Base-by-base conservation (phyloP, 2,888 invertebrate species). In the Caenorhabditis sinica region DNA sequence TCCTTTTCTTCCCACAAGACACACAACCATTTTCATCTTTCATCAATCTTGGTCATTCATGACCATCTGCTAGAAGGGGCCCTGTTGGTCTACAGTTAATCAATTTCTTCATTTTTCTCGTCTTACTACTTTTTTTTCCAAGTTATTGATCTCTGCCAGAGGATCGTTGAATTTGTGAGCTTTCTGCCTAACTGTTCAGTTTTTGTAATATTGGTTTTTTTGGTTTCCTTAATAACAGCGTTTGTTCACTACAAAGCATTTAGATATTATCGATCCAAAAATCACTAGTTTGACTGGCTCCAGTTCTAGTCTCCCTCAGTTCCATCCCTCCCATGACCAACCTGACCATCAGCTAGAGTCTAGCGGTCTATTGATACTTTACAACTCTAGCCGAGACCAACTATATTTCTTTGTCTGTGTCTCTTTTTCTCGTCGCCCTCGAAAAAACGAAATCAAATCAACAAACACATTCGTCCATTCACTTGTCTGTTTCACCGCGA, bases 261-360 rank as follows among this genome's bases (percentile, higher is more conserved):
- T n/a, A n/a, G n/a, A n/a, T n/a, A n/a, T n/a, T 33, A 66, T 66
- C 28, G 68, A 51, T 53, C n/a, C 1, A 36, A 20, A 68, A 23
- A 33, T 36, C 68, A 49, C 2, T 28, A 49, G 45, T 28, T 30
- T 65, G 45, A 28, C 49, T 45, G 17, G 30, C 49, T 49, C 45
- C 43, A 30, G 20, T 30, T 63, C 65, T 49, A 49, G 49, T 9
- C 36, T 53, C 33, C n/a, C 33, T 5, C 5, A 36, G 0, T 20
- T 15, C 51, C 23, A 2, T 51, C 15, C 13, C 17, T n/a, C 25
- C 33, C 33, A 30, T 30, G 33, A 33, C n/a, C 30, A 61, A 36
- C 20, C 30, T 45, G 73, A 73, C 33, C 73, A 73, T 45, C 17
- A 45, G 61, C 73, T 73, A 73, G 73, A 73, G 20, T 73, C 73